These are phyloP conservation scores for Macropis europaea DNA, from an alignment of 2,888 invertebrate genomes.

Conservation along the genomic window DNA sequence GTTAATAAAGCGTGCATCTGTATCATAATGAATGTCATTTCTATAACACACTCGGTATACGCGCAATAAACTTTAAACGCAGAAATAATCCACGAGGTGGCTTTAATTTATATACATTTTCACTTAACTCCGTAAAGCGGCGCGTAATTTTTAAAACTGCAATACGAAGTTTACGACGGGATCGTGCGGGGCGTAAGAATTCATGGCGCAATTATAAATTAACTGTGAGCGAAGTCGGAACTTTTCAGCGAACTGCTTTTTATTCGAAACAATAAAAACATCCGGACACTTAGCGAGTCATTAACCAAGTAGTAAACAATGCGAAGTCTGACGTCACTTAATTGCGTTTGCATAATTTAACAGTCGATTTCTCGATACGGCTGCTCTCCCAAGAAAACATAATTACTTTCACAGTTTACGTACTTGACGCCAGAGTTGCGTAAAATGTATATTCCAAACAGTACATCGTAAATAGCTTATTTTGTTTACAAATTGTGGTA, in stretches of 20 bases:
- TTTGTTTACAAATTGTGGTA: no score
- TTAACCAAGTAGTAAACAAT: slow-evolving; percentile 16
- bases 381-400: no score
- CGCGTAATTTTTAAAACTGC: slow-evolving; percentile 17
- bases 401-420: no score
- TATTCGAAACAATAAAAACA: slow-evolving; percentile 29
- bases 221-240: slow-evolving; percentile 1
- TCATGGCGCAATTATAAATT: slow-evolving; percentile 21
- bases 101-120: background rate
- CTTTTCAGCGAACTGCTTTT: slow-evolving; percentile 4
- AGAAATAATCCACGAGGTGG: background rate
- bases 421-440: no score
- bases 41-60: no score
- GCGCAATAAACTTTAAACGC: background rate
- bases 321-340: slow-evolving; percentile 31
- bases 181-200: slow-evolving; percentile 20
- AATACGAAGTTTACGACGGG: background rate
- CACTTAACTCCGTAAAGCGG: background rate
- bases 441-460: no score
- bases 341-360: slow-evolving; percentile 27
- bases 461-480: no score
- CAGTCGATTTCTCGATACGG: background rate
- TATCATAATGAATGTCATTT: no score
- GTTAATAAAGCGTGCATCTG: no score
- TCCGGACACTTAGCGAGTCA: slow-evolving; percentile 23